These are phyloP conservation scores for Catocala nupta DNA, from an alignment of 2,888 invertebrate species.

Conservation along the genomic window DNA sequence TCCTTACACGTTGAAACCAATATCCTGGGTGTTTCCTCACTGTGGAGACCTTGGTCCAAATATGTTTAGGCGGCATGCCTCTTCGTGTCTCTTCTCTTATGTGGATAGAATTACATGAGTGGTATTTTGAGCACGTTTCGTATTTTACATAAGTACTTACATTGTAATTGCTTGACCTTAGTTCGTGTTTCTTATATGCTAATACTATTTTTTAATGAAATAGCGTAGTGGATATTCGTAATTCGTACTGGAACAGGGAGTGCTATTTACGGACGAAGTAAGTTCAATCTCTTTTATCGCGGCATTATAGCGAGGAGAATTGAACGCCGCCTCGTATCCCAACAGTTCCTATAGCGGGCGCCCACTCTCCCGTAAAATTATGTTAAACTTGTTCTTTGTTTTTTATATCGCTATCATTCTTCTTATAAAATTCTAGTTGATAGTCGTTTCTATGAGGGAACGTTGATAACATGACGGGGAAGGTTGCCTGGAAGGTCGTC, in stretches of 20 bases:
- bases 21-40: conserved; percentile 66
- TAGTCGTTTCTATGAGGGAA: conserved; percentile 53
- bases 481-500: conserved; percentile 23
- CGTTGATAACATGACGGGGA: conserved; percentile 46
- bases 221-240: conserved; percentile 61
- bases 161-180: conserved; percentile 21
- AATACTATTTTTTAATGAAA: conserved; percentile 64
- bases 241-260: conserved; percentile 63
- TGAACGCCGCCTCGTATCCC: conserved; percentile 72
- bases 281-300: conserved; percentile 85
- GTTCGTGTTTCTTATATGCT: conserved; percentile 50
- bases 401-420: conserved; percentile 69
- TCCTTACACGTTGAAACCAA: conserved; percentile 67
- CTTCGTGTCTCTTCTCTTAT: conserved; percentile 12
- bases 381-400: conserved; percentile 77
- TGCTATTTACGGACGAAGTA: conserved; percentile 80
- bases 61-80: conserved; percentile 25
- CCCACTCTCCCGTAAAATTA: conserved; percentile 81
- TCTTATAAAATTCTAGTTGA: conserved; percentile 61
- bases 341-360: conserved; percentile 68
- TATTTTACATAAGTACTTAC: conserved; percentile 14
- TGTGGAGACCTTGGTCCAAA: conserved; percentile 46
- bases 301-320: conserved; percentile 78
- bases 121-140: background rate
- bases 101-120: conserved; percentile 15